phyloP scores from a whole-genome alignment of 2,113 vertebrate species.

The Electrona antarctica region DNA sequence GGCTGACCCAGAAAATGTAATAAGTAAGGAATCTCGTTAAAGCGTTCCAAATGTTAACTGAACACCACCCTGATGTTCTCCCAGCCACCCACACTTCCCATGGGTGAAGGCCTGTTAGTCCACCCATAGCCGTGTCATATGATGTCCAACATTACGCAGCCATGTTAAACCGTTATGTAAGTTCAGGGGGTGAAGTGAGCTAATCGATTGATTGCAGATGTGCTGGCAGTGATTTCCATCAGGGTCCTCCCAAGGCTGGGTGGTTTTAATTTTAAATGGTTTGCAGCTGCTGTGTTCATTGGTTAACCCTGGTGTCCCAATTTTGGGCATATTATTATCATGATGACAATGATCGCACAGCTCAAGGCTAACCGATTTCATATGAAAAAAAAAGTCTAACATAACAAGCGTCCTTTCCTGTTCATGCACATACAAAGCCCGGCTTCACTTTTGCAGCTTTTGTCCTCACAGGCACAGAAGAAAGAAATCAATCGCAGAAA shows the following conservation, averaged over 20 bases:
- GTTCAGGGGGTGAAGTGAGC: slow-evolving; percentile 36
- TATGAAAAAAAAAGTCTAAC: slow-evolving; percentile 38
- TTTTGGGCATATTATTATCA: too few species aligned
- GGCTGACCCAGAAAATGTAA: slow-evolving; percentile 58
- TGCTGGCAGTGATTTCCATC: slow-evolving; percentile 29
- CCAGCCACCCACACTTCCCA: slow-evolving; percentile 10
- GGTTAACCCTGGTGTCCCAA: too few species aligned
- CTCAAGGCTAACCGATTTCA: slow-evolving; percentile 5
- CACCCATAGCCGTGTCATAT: slow-evolving; percentile 29
- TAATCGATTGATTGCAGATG: slow-evolving; percentile 49
- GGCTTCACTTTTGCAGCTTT: slow-evolving; percentile 32
- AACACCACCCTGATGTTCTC: slow-evolving; percentile 15
- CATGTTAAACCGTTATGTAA: slow-evolving; percentile 8
- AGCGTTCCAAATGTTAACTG: slow-evolving; percentile 2
- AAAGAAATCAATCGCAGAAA: slow-evolving; percentile 20
- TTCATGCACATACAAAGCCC: slow-evolving; percentile 29
- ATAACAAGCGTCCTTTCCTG: slow-evolving; percentile 27
- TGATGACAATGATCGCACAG: background rate
- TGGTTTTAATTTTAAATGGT: slow-evolving; percentile 20
- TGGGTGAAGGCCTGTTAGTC: slow-evolving; percentile 37
- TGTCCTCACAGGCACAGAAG: slow-evolving; percentile 26
- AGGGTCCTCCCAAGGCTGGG: slow-evolving; percentile 14
- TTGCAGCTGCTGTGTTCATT: slow-evolving; percentile 28
- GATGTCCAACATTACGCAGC: slow-evolving; percentile 5
- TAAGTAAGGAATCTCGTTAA: slow-evolving; percentile 52